phyloP scores from a whole-genome alignment of 2,797 vertebrate genomes.

The Helarctos malayanus region DNA sequence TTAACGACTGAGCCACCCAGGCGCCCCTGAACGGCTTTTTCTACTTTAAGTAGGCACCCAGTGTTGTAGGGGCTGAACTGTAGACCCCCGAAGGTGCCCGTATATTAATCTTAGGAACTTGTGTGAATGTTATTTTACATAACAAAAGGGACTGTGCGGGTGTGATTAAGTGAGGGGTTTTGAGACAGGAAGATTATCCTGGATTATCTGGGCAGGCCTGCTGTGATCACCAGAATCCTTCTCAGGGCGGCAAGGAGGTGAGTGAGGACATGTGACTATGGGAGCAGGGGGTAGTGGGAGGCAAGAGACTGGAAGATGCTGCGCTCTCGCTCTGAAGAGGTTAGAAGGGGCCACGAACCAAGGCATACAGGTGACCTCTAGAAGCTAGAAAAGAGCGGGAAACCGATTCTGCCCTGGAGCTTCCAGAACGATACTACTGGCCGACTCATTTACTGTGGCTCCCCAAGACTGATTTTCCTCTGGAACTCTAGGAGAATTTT shows the following conservation, averaged over 20 bases:
- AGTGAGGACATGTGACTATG: background rate
- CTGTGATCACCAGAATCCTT: background rate
- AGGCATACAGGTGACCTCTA: background rate
- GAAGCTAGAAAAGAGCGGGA: background rate
- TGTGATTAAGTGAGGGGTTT: background rate
- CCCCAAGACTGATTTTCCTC: background rate
- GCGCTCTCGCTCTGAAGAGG: background rate
- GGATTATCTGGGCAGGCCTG: background rate
- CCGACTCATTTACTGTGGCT: background rate
- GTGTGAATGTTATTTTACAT: background rate
- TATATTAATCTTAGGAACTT: background rate
- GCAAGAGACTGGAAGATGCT: background rate
- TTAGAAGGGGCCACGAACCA: background rate
- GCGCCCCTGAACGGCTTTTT: background rate
- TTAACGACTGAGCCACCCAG: no score
- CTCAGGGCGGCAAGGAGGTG: background rate
- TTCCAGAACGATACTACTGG: background rate
- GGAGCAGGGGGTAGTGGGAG: background rate
- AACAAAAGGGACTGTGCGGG: background rate
- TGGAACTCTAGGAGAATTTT: background rate
- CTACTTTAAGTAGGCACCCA: background rate
- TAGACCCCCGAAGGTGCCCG: background rate
- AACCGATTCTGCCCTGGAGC: background rate
- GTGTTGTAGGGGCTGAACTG: background rate
- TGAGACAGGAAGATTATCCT: background rate